Evolutionary conservation across 2,888 invertebrate species (phyloP), one percentile per base, ranked within the genome.

Genomic region (Poecilus cupreus): DNA sequence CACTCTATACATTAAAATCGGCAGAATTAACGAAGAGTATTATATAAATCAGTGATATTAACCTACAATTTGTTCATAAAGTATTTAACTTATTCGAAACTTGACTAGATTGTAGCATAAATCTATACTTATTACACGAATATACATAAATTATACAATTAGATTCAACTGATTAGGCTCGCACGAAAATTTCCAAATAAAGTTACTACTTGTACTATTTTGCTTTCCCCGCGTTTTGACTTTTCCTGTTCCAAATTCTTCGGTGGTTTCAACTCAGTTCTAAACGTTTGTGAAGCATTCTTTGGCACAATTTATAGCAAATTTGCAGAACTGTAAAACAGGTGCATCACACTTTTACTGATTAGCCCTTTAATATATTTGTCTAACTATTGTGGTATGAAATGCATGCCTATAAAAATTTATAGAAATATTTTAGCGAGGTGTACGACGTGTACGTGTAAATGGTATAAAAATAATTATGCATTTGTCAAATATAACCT

Each of bases 381-480:
- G 43, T 51, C 51, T 51, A 51, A 51, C 51, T 51, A 75, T 43
- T 43, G 11, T 43, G 11, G 18, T 75, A 46, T 77, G 43, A 24
- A 46, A 39, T 77, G 78, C 78, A 64, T 20, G 37, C 37, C 57
- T 64, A 43, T 26, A 8, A 10, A 10, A 54, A 37, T 51, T 37
- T 37, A 51, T 74, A 51, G 54, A 54, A 54, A 54, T 32, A 32
- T 32, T 20, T 37, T 72, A 79, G 79, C 79, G 70, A 79, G 78
- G 79, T 68, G 79, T 79, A 79, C 51, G 39, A 18, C n/a, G 54
- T 72, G 80, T 70, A 80, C 75, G 49, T 75, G 51, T 68, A 80
- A 80, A 80, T 80, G 54, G 80, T 80, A 80, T 72, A 80, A 80
- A 80, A 80, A 80, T 80, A 80, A 72, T 26, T 78, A 13, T 51